Percentiles rank a stretch among this genome's conserved stretches.
These are phyloP conservation scores for Fabriciana adippe DNA, from an alignment of 2,888 invertebrate genomes.

Conservation along the genomic window DNA sequence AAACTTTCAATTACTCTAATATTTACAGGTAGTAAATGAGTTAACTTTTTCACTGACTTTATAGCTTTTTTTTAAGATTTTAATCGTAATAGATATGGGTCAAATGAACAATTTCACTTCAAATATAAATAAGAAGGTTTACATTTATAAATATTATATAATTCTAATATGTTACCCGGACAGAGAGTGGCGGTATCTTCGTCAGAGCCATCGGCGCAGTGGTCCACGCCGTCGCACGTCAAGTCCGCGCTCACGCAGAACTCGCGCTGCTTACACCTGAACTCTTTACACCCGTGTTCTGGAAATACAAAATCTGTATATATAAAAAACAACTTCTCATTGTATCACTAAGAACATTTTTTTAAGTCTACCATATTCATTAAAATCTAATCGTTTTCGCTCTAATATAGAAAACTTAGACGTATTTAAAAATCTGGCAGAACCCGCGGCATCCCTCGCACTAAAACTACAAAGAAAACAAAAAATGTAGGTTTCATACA, in stretches of 20 bases:
- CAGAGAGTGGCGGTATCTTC: conserved; percentile 93
- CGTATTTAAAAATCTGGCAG: too few relatives aligned
- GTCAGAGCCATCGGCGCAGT: conserved; percentile 96
- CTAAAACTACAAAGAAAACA: too few relatives aligned
- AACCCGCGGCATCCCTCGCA: too few relatives aligned
- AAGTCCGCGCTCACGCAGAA: conserved; percentile 96
- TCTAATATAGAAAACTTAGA: too few relatives aligned
- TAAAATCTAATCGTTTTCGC: too few relatives aligned
- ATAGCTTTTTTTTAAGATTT: too few relatives aligned
- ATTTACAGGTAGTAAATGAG: not conserved
- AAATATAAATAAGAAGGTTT: too few relatives aligned
- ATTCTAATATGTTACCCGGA: conserved; percentile 84
- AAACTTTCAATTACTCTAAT: too few relatives aligned
- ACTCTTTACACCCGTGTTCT: conserved; percentile 95
- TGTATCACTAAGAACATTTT: not conserved
- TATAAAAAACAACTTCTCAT: conserved; percentile 12
- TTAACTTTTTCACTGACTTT: too few relatives aligned
- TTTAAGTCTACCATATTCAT: not conserved
- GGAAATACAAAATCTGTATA: conserved; percentile 45
- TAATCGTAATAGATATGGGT: too few relatives aligned
- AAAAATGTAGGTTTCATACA: too few relatives aligned
- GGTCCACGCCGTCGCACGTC: conserved; percentile 95
- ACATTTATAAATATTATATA: not conserved
- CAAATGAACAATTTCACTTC: too few relatives aligned
- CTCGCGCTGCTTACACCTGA: conserved; percentile 92